Evolutionary conservation across 2,113 vertebrate genomes (phyloP).

Genomic region (Microcebus lehilahytsara): DNA sequence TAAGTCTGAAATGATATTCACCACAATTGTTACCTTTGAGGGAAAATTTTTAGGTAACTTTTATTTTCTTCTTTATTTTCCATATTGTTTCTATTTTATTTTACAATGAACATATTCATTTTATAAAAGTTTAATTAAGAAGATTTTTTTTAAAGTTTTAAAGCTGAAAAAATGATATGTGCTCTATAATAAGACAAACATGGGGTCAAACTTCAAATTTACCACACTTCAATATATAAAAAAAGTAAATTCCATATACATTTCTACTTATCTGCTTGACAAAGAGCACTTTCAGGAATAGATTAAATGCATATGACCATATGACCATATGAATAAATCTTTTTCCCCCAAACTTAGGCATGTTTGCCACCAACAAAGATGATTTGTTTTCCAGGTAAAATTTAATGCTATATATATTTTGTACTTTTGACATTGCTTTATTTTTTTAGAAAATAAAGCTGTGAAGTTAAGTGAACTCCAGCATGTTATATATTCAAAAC

Average conservation of each 20-base stretch:
- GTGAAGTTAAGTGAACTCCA: neutral
- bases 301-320: neutral
- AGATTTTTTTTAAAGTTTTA: neutral
- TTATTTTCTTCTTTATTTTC: neutral
- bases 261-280: neutral
- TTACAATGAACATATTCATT: neutral
- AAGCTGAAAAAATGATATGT: neutral
- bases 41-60: neutral
- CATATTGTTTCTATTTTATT: neutral
- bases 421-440: neutral
- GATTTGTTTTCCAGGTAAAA: neutral
- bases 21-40: neutral
- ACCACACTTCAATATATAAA: neutral
- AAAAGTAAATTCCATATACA: neutral
- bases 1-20: neutral
- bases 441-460: conserved; percentile 6
- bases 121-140: neutral
- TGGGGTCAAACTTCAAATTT: neutral
- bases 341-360: neutral
- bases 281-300: neutral
- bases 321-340: neutral
- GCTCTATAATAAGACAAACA: neutral
- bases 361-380: conserved; percentile 8
- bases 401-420: neutral
- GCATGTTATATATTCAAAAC: neutral